phyloP scores from a whole-genome alignment of 2,888 invertebrate genomes.

The Scaptomyza parva region DNA sequence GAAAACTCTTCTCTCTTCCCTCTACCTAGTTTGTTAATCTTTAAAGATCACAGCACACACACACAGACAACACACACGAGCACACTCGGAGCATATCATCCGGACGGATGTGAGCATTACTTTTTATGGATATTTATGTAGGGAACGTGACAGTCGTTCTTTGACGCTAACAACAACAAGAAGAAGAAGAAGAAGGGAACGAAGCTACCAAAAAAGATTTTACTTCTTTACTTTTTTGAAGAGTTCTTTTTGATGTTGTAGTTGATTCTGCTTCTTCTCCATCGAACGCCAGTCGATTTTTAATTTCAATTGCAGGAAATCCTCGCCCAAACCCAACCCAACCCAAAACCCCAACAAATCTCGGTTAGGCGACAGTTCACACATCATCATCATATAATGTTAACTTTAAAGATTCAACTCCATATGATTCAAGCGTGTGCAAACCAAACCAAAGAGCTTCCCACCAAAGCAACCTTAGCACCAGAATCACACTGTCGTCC shows the following conservation, averaged over 20 bases:
- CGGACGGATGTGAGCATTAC: slow-evolving; percentile 80
- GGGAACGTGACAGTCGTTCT: slow-evolving; percentile 76
- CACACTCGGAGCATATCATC: slow-evolving; percentile 61
- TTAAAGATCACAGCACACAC: slow-evolving; percentile 57
- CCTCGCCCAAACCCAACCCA: slow-evolving; percentile 24
- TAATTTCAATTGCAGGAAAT: slow-evolving; percentile 61
- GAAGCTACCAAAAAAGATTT: slow-evolving; percentile 21
- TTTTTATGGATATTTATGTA: slow-evolving; percentile 81
- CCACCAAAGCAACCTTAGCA: slow-evolving; percentile 12
- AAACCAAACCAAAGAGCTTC: slow-evolving; percentile 7
- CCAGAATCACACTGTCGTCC: background rate
- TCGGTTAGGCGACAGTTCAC: background rate
- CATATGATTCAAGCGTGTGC: background rate
- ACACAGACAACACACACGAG: slow-evolving; percentile 50
- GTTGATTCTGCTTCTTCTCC: slow-evolving; percentile 1
- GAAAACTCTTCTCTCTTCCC: slow-evolving; percentile 26
- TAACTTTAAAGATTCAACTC: slow-evolving; percentile 12
- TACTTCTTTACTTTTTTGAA: slow-evolving; percentile 25
- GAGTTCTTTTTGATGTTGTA: slow-evolving; percentile 19
- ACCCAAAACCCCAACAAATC: slow-evolving; percentile 8
- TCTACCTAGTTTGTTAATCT: slow-evolving; percentile 34
- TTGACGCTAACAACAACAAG: slow-evolving; percentile 32
- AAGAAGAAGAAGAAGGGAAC: slow-evolving; percentile 19
- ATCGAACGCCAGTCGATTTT: slow-evolving; percentile 57
- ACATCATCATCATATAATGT: too few species aligned